Percentiles rank a stretch among this genome's conserved stretches.
Conservation (phyloP, 1,140 invertebrate species). For the Drosophila ambigua region DNA sequence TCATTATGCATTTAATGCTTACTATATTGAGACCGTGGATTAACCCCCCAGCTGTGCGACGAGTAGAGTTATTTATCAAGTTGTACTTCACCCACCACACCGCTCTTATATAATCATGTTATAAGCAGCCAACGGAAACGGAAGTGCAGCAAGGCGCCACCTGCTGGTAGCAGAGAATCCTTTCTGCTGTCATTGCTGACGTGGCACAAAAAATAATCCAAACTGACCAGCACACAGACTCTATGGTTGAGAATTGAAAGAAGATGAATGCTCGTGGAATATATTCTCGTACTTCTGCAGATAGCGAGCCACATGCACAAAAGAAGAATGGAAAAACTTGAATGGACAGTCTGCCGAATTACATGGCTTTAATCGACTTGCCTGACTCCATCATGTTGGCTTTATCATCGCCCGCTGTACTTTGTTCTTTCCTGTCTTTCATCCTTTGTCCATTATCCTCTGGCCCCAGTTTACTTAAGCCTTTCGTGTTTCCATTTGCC, state of each 20-base stretch:
- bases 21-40: not conserved
- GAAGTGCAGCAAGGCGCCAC: slow-evolving; percentile 21
- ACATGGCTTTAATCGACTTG: slow-evolving; percentile 41
- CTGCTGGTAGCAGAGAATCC: slow-evolving; percentile 22
- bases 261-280: too few relatives aligned
- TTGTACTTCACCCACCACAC: not conserved
- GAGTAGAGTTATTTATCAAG: slow-evolving; percentile 13
- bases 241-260: too few relatives aligned
- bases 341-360: slow-evolving; percentile 21
- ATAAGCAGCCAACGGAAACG: slow-evolving; percentile 10
- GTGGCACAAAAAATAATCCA: too few relatives aligned
- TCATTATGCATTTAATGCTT: too few relatives aligned
- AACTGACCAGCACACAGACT: too few relatives aligned
- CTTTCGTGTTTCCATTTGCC: slow-evolving; percentile 39
- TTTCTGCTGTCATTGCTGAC: too few relatives aligned
- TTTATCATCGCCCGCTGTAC: slow-evolving; percentile 21
- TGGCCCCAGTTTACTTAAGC: slow-evolving; percentile 41
- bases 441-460: slow-evolving; percentile 28
- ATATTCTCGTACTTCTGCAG: not conserved
- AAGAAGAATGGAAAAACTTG: not conserved
- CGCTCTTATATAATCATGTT: slow-evolving; percentile 26
- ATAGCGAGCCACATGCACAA: not conserved
- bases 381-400: slow-evolving; percentile 14
- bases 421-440: slow-evolving; percentile 12
- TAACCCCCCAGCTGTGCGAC: not conserved